phyloP scores from a whole-genome alignment of 2,888 invertebrate species.

The Chouioia cunea region DNA sequence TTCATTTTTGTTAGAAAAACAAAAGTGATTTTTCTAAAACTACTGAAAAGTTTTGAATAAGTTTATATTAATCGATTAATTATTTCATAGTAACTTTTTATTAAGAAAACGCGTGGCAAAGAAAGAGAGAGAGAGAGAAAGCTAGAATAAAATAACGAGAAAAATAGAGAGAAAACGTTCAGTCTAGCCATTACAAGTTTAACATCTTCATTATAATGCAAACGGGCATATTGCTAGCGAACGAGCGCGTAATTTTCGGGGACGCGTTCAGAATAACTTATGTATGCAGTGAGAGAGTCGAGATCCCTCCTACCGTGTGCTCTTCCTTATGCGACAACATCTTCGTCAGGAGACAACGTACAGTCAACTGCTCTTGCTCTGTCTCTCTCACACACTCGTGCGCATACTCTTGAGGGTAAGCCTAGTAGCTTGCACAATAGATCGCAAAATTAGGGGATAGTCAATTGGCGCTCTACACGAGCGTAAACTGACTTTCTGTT shows the following conservation, averaged over 20 bases:
- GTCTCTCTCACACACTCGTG: neutral
- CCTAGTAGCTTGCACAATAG: slow-evolving; percentile 15
- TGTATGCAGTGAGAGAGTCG: neutral
- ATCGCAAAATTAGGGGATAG: slow-evolving; percentile 19
- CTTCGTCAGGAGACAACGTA: slow-evolving; percentile 7
- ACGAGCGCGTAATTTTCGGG: slow-evolving; percentile 20
- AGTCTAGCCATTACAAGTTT: no score
- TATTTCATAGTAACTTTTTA: no score
- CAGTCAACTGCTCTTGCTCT: no score
- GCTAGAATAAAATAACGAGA: no score
- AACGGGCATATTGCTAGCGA: neutral
- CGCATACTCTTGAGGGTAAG: no score
- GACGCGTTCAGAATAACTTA: slow-evolving; percentile 26
- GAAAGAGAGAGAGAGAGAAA: no score
- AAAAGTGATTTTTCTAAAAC: no score
- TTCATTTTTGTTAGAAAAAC: no score
- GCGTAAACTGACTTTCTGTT: neutral
- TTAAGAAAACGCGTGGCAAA: no score
- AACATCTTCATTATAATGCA: neutral
- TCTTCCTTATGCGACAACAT: neutral
- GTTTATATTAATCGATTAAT: no score
- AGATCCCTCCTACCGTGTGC: neutral
- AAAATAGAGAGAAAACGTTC: no score
- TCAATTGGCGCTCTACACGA: slow-evolving; percentile 17
- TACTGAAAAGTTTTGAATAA: no score